Base-by-base conservation (phyloP, 1,140 invertebrate species). In the Drosophila nikananu region DNA sequence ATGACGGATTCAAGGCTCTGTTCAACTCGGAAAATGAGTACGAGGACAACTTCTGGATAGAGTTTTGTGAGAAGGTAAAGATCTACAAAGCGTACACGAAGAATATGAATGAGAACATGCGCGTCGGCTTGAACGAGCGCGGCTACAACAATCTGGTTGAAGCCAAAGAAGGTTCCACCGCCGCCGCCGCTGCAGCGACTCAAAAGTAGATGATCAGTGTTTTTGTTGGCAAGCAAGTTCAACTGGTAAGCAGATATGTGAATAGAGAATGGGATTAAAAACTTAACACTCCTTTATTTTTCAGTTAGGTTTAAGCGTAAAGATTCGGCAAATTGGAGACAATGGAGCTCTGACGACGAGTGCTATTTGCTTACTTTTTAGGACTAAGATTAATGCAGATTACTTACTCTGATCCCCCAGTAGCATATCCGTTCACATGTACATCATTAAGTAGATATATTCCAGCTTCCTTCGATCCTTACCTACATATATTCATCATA, bases 81-180 rank as follows among this genome's bases (percentile, higher is more conserved):
- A 91, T 94, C 32, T 95, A 95, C 77, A 94, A 95, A 74, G 92
- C 94, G 46, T 87, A 94, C 30, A 95, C 95, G 8, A 94, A 95
- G 84, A 92, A 95, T 81, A 93, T 96, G 77, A 89, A 93, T 5
- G 94, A 94, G 23, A 93, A 94, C 58, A 93, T 95, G 76, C 91
- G 95, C 32, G 94, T 94, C 71, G 84, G 93, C 21, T 78, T 95
- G 51, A 93, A 94, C 74, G 93, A 93, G 30, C 57, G 48, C n/a
- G 75, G 78, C 37, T 90, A 90, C 19, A 66, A 86, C 27, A 73
- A 51, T 64, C 58, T 90, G 44, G 64, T 86, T 9, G 60, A 77
- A 51, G 52, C 68, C 25, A 82, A 82, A 41, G 61, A 81, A 13
- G 42, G 39, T 4, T 9, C 42, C 42, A 17, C 46, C 9, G 9